Evolutionary conservation across 2,113 vertebrate genomes (phyloP), one percentile per base, ranked within the genome.

Genomic region (Gopherus flavomarginatus): DNA sequence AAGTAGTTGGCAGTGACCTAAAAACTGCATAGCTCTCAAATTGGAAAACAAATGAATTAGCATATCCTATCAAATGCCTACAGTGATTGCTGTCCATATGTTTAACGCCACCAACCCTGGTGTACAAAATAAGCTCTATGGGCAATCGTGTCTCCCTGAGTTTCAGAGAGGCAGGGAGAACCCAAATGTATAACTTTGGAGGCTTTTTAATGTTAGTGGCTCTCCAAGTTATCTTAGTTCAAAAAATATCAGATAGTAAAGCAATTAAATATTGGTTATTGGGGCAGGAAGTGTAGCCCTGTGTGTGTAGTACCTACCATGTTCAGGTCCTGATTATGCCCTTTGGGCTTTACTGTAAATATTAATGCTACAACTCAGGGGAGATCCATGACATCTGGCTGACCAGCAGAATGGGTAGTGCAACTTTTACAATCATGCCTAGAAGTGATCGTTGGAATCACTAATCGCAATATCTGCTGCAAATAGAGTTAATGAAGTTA

Each of bases 371-470:
- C 12, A 13, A 62, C 57, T 6, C 57, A 62, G 57, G 26, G 27
- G 19, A 14, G 27, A 11, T 62, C 29, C 29, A 6, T 11, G 29
- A 62, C 12, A 29, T 14, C 57, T 62, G 27, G 27, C 9, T 62
- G 29, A 31, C 57, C 27, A 62, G 31, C 31, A 86, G 22, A 8
- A 3, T n/a, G n/a, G 13, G 19, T 2, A 81, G 11, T 0, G 0
- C 78, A 86, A 5, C 14, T 85, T n/a, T 26, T 12, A 5, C 11
- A 5, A 5, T 31, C 1, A 1, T 81, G 44, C 31, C 47, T 44
- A 38, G 79, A 62, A 6, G 0, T 24, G 22, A 26, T 16, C 2
- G 3, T 44, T n/a, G 24, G 26, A 3, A 35, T 80, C 5, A n/a
- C 38, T 31, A 29, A 9, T 11, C 82, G 56, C n/a, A 77, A 2